These are phyloP conservation scores for Lithosia quadra DNA, from an alignment of 2,888 invertebrate species.

Conservation along the genomic window DNA sequence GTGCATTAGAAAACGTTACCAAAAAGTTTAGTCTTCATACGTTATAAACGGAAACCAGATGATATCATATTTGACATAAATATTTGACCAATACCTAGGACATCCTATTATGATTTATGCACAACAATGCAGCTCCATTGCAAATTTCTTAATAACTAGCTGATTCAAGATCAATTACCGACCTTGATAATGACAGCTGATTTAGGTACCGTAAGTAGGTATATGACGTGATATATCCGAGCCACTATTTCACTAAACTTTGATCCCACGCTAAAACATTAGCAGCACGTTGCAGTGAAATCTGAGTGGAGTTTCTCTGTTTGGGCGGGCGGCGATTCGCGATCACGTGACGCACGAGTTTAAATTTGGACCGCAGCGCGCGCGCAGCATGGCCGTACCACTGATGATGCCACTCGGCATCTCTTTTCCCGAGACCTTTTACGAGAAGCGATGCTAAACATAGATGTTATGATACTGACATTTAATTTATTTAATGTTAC, in stretches of 20 bases:
- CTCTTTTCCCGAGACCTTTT: slow-evolving; percentile 81
- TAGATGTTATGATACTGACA: slow-evolving; percentile 70
- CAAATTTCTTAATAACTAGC: slow-evolving; percentile 52
- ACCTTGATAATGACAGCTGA: slow-evolving; percentile 77
- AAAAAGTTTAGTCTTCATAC: background rate
- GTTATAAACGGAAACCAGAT: too few relatives aligned
- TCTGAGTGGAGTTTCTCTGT: slow-evolving; percentile 85
- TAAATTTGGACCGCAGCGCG: slow-evolving; percentile 83
- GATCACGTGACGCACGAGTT: slow-evolving; percentile 80
- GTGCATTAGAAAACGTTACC: background rate
- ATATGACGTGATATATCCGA: slow-evolving; percentile 44
- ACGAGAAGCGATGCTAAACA: slow-evolving; percentile 81
- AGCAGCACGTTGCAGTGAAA: slow-evolving; percentile 75
- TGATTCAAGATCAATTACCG: slow-evolving; percentile 63
- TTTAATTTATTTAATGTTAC: slow-evolving; percentile 58
- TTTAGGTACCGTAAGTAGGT: slow-evolving; percentile 51
- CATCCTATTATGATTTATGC: slow-evolving; percentile 26
- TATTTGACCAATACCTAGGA: background rate
- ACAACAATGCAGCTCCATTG: slow-evolving; percentile 26
- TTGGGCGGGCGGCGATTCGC: slow-evolving; percentile 82
- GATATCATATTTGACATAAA: background rate
- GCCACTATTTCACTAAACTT: slow-evolving; percentile 38
- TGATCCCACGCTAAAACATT: slow-evolving; percentile 61
- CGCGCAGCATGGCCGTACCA: slow-evolving; percentile 73
- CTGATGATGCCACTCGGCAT: slow-evolving; percentile 69